These are phyloP conservation scores for Pavo muticus DNA, from an alignment of 2,113 vertebrate species.

Conservation along the genomic window DNA sequence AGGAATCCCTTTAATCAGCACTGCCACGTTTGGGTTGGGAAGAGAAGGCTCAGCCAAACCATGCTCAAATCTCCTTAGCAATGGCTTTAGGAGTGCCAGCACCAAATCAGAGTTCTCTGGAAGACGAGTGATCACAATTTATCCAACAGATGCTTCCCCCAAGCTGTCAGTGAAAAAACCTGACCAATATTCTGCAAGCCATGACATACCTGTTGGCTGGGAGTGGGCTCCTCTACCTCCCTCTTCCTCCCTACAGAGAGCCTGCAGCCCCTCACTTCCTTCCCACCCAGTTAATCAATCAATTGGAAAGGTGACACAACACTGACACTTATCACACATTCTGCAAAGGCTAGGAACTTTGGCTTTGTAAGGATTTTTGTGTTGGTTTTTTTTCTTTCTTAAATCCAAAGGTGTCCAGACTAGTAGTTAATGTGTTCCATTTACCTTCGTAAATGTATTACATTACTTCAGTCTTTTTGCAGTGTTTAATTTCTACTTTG, in stretches of 20 bases:
- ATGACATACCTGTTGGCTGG: not conserved
- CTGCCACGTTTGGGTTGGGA: conserved; percentile 13
- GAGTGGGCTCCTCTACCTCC: not conserved
- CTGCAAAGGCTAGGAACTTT: not conserved
- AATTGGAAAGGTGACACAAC: not conserved
- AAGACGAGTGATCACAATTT: conserved; percentile 28
- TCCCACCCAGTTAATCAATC: not conserved
- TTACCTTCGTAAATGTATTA: no score
- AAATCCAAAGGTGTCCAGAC: not conserved
- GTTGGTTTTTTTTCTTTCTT: not conserved
- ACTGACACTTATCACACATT: accelerated
- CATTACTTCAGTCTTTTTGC: conserved; percentile 17
- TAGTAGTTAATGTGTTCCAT: conserved; percentile 32
- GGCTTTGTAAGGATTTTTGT: not conserved
- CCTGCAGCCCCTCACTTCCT: not conserved
- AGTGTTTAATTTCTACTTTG: conserved; percentile 48
- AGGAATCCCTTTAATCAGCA: conserved; percentile 43
- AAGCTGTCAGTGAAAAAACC: conserved; percentile 23
- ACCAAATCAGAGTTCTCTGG: conserved; percentile 31
- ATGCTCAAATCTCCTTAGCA: not conserved
- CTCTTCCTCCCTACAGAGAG: not conserved
- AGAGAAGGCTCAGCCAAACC: conserved; percentile 46
- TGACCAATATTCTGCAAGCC: not conserved
- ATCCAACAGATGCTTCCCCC: conserved; percentile 51
- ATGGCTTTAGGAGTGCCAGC: conserved; percentile 21